A percentile compares a stretch with the other conserved stretches of the same genome.
phyloP scores from a whole-genome alignment of 2,888 invertebrate species.

The Azorinus chamasolen region DNA sequence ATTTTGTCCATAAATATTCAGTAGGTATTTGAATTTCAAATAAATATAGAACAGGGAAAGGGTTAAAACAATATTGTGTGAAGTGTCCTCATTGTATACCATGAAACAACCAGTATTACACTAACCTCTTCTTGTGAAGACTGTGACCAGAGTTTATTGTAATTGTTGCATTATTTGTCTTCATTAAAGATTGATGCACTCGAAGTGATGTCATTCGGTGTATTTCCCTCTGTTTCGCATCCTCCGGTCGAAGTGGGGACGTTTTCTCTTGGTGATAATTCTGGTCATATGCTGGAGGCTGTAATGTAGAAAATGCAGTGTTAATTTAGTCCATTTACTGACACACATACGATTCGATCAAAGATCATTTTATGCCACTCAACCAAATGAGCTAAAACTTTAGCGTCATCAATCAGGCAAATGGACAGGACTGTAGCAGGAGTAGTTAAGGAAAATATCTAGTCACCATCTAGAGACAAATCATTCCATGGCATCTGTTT shows the following conservation, averaged over 20 bases:
- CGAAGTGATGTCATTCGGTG: constrained; percentile 62
- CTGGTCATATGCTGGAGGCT: background rate
- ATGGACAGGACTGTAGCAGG: no score
- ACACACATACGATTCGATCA: no score
- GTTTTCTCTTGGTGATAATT: constrained; percentile 27
- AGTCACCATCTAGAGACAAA: no score
- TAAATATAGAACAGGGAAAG: no score
- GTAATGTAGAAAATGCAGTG: background rate
- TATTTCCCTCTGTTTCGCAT: constrained; percentile 58
- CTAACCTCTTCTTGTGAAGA: constrained; percentile 62
- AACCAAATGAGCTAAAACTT: no score
- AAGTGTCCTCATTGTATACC: no score
- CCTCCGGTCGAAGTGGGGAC: constrained; percentile 46
- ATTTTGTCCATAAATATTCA: no score
- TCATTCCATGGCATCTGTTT: no score
- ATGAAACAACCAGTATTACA: background rate
- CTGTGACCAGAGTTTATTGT: constrained; percentile 55
- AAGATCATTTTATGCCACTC: no score
- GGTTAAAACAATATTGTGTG: background rate
- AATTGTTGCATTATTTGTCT: constrained; percentile 59
- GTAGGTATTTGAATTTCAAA: no score
- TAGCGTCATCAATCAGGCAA: no score
- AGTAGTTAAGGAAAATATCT: no score
- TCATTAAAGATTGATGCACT: constrained; percentile 61
- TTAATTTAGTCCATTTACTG: background rate